Evolutionary conservation across 2,888 invertebrate genomes (phyloP), one percentile per base, ranked within the genome.

Genomic region (Lagria hirta): DNA sequence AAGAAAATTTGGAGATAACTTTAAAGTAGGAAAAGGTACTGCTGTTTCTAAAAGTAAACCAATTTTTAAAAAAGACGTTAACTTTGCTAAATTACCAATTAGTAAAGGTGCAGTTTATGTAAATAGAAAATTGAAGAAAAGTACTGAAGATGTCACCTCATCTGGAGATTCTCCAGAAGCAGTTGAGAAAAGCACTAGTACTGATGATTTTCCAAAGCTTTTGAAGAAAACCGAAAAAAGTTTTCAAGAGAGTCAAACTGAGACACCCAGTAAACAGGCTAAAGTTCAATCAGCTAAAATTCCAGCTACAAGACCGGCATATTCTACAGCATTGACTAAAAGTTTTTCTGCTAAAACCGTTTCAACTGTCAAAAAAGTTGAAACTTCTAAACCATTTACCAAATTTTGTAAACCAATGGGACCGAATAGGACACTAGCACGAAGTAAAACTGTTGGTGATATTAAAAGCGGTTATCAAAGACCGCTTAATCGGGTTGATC

Each of bases 321-420:
- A 76, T 58, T 73, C 76, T 0, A 69, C 72, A 1, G 73, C 72
- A 6, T 54, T 77, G 18, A 72, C 75, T 1, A 68, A 70, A 54
- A 70, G 63, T 44, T 56, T 66, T 12, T 61, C 66, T 3, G 60
- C 62, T 7, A 70, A 69, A 59, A 48, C 54, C 4, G 62, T 65
- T 7, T 35, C 61, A 2, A 37, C 42, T 2, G 30, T 33, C 8
- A 67, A 60, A 41, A 64, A 63, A 53, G 52, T 60, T 10, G 65
- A 67, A 35, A 29, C 43, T 11, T 27, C 23, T 5, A 54, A 49
- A 43, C 54, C 62, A 2, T 28, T 44, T n/a, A 34, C 49, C 5
- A 43, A 53, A 17, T 44, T 53, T 7, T 23, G 27, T 5, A 44
- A 30, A 24, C 43, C 40, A 5, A 17, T 33, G 16, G 20, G 2